These are phyloP conservation scores for Hirudinaria manillensis DNA, from an alignment of 2,888 invertebrate species.

Conservation along the genomic window DNA sequence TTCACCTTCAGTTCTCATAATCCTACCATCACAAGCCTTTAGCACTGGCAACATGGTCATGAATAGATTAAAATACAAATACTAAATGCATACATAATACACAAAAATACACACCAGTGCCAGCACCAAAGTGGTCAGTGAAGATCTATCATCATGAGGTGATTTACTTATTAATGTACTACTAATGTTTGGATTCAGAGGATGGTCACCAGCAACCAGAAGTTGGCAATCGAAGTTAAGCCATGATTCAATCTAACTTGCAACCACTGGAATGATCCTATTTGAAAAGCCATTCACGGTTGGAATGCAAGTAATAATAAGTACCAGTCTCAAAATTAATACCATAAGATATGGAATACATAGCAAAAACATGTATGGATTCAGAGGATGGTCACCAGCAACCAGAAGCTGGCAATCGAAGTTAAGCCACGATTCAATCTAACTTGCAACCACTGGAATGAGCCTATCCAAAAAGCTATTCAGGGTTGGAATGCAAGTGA, in stretches of 20 bases:
- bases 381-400: constrained; percentile 11
- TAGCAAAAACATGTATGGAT: neutral
- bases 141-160: neutral
- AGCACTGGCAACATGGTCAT: neutral
- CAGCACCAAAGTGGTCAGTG: neutral
- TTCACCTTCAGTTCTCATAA: constrained; percentile 23
- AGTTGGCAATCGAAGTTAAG: constrained; percentile 11
- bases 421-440: neutral
- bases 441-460: constrained; percentile 13
- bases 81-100: neutral
- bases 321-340: neutral
- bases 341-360: neutral
- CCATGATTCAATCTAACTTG: neutral
- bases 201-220: constrained; percentile 2
- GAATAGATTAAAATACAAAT: constrained; percentile 8
- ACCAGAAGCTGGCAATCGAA: constrained; percentile 1
- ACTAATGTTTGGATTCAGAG: neutral
- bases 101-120: neutral
- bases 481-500: neutral
- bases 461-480: neutral
- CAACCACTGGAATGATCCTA: constrained; percentile 1
- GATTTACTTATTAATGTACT: neutral
- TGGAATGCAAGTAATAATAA: constrained; percentile 1
- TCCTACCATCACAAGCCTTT: constrained; percentile 21
- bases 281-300: neutral